A percentile compares a stretch with the other conserved stretches of the same genome.
phyloP scores from a whole-genome alignment of 2,888 invertebrate species.

The Mythimna impura region DNA sequence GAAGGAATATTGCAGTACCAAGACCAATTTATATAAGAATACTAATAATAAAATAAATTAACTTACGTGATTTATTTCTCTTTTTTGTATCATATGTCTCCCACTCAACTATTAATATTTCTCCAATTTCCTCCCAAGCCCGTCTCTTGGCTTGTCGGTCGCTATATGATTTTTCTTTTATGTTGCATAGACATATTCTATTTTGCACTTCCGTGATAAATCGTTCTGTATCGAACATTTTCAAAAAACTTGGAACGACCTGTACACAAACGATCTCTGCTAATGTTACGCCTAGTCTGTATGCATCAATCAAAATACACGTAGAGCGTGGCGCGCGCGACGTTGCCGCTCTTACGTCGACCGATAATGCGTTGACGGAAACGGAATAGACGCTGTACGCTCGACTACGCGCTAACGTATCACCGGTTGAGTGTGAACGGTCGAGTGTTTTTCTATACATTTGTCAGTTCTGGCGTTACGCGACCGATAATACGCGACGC shows the following conservation, averaged over 20 bases:
- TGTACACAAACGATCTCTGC: slow-evolving; percentile 22
- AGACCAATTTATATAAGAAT: slow-evolving; percentile 1
- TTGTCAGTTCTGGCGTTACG: no score
- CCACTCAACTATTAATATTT: slow-evolving; percentile 16
- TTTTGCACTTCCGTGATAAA: slow-evolving; percentile 36
- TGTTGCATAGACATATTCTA: slow-evolving; percentile 33
- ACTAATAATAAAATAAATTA: slow-evolving; percentile 5
- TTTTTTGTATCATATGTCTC: slow-evolving; percentile 13
- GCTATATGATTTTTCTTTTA: slow-evolving; percentile 32
- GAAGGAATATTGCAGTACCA: slow-evolving; percentile 1
- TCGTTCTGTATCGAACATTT: slow-evolving; percentile 37
- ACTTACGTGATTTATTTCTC: slow-evolving; percentile 7
- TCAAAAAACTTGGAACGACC: slow-evolving; percentile 23
- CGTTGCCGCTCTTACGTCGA: slow-evolving; percentile 20
- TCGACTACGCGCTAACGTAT: neutral
- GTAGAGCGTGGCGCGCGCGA: neutral
- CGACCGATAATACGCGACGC: no score
- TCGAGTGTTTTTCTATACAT: no score
- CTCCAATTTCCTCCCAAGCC: slow-evolving; percentile 33
- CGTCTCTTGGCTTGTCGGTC: slow-evolving; percentile 26
- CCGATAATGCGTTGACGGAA: slow-evolving; percentile 19
- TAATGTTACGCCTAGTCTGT: neutral
- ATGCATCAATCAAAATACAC: neutral
- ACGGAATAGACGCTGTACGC: slow-evolving; percentile 14
- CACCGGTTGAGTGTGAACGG: no score